Evolutionary conservation across 1,140 invertebrate genomes (phyloP).

Genomic region (Hylyphantes graminicola): DNA sequence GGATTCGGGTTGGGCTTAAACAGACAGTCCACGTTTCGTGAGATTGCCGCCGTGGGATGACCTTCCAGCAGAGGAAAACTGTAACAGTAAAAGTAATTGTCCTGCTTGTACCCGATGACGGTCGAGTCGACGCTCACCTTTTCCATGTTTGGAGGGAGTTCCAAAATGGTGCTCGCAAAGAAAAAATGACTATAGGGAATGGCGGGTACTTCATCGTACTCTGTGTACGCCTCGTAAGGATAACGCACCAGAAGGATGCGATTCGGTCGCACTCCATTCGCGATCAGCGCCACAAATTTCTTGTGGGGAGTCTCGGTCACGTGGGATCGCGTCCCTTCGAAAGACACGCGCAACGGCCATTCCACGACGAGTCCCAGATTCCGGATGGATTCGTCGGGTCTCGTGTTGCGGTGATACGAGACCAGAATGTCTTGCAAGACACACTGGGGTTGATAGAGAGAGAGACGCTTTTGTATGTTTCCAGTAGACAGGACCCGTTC

Average conservation of each 20-base stretch:
- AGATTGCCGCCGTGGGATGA: not conserved
- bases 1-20: not conserved
- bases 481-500: not conserved
- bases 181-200: not conserved
- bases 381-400: not conserved
- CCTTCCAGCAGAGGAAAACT: constrained; percentile 4
- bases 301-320: no score
- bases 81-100: not conserved
- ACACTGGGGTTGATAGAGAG: not conserved
- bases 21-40: not conserved
- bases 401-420: not conserved
- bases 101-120: not conserved
- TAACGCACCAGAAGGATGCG: not conserved
- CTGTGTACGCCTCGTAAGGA: not conserved
- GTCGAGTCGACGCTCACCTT: not conserved
- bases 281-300: not conserved
- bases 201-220: not conserved
- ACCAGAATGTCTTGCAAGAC: not conserved
- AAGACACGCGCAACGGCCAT: not conserved
- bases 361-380: not conserved
- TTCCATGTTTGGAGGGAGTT: not conserved
- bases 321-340: not conserved
- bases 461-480: not conserved
- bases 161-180: not conserved
- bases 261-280: not conserved